Evolutionary conservation across 2,797 vertebrate species (phyloP).

Genomic region (Antennarius maculatus): DNA sequence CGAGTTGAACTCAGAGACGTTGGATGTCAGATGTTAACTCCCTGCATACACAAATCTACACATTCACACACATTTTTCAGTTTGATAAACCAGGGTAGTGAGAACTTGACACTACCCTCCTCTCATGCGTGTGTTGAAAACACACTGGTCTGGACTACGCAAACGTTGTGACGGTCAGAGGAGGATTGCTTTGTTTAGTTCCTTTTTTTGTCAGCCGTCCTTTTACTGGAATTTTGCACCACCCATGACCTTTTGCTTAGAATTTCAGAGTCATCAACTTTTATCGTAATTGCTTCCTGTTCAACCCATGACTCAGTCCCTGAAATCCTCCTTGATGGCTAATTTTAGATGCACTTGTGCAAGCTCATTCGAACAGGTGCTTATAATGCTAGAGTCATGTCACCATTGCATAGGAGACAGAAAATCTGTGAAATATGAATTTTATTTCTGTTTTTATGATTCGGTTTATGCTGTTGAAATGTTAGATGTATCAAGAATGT

Average conservation of each 20-base stretch:
- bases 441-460: constrained; percentile 65
- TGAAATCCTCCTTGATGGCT: constrained; percentile 30
- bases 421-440: constrained; percentile 34
- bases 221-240: constrained; percentile 26
- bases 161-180: neutral
- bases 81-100: too few species aligned
- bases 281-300: constrained; percentile 29
- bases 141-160: too few species aligned
- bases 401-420: constrained; percentile 19
- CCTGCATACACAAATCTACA: too few species aligned
- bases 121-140: too few species aligned
- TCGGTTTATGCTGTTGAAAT: constrained; percentile 44
- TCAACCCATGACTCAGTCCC: constrained; percentile 55
- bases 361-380: constrained; percentile 32
- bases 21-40: too few species aligned
- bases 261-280: constrained; percentile 48
- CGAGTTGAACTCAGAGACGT: too few species aligned
- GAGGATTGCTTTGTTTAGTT: neutral
- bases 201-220: constrained; percentile 8
- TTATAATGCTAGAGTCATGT: constrained; percentile 37
- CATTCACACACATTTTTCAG: too few species aligned
- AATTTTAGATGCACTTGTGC: constrained; percentile 35
- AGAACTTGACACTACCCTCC: too few species aligned
- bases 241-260: constrained; percentile 43
- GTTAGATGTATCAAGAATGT: constrained; percentile 38